Evolutionary conservation across 92 coral and sea anemone genomes (phyloP).

Genomic region (Actinernus sp.): DNA sequence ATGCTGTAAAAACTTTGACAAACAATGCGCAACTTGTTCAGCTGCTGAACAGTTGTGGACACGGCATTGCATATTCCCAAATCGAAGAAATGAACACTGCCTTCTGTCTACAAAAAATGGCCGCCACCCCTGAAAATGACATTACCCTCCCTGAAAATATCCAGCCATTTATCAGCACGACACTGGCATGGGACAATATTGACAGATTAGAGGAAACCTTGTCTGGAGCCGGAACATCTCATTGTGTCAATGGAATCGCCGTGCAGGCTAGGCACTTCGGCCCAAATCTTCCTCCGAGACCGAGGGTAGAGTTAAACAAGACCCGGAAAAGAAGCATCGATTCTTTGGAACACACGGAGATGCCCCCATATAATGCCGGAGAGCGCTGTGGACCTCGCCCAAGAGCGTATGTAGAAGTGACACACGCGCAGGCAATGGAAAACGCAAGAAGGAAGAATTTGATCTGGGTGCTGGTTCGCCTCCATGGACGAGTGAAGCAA

Average conservation of each 20-base stretch:
- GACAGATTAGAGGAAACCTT: slow-evolving; percentile 46
- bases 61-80: slow-evolving; percentile 31
- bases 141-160: slow-evolving; percentile 50
- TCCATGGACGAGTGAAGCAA: slow-evolving; percentile 55
- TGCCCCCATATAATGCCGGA: slow-evolving; percentile 56
- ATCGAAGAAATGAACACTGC: slow-evolving; percentile 43
- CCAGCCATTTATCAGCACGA: slow-evolving; percentile 24
- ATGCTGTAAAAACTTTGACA: slow-evolving; percentile 10
- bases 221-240: slow-evolving; percentile 57
- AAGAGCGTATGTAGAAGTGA: slow-evolving; percentile 35
- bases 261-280: slow-evolving; percentile 54
- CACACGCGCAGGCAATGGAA: slow-evolving; percentile 13
- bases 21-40: slow-evolving; percentile 27
- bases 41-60: slow-evolving; percentile 30
- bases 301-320: slow-evolving; percentile 13
- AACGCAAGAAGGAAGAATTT: slow-evolving; percentile 39
- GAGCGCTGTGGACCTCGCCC: slow-evolving; percentile 49
- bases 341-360: slow-evolving; percentile 12
- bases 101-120: slow-evolving; percentile 47
- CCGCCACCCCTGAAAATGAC: slow-evolving; percentile 28
- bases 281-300: slow-evolving; percentile 19
- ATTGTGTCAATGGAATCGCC: slow-evolving; percentile 51
- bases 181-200: slow-evolving; percentile 62
- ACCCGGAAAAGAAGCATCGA: slow-evolving; percentile 55
- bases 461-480: slow-evolving; percentile 44